A percentile compares a stretch with the other conserved stretches of the same genome.
Conservation (phyloP, 1,140 invertebrate genomes). For the Hylyphantes graminicola region DNA sequence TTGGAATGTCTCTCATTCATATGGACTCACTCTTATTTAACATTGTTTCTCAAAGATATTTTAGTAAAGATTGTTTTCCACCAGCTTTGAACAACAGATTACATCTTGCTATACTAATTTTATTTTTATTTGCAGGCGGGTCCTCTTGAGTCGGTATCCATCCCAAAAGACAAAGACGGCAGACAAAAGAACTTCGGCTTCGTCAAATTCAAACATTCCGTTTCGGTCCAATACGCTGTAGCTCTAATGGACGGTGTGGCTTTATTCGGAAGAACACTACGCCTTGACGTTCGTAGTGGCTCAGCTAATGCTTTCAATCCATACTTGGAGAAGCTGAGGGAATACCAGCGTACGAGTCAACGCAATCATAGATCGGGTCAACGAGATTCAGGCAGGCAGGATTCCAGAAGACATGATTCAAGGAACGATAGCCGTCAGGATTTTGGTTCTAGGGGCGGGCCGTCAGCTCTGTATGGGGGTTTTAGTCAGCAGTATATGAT, state of each 20-base stretch:
- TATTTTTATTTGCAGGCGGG: constrained; percentile 74
- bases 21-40: too few species aligned
- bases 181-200: constrained; percentile 78
- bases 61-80: too few species aligned
- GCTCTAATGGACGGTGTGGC: constrained; percentile 75
- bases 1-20: too few species aligned
- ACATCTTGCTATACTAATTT: too few species aligned
- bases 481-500: too few species aligned
- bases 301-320: constrained; percentile 15
- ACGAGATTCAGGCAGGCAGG: constrained; percentile 5
- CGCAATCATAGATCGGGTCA: not conserved
- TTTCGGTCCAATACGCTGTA: constrained; percentile 80
- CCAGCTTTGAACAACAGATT: too few species aligned
- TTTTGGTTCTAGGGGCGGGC: too few species aligned
- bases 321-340: constrained; percentile 31
- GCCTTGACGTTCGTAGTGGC: constrained; percentile 40
- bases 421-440: not conserved
- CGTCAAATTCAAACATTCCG: constrained; percentile 78
- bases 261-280: constrained; percentile 69
- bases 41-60: too few species aligned
- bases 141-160: constrained; percentile 79
- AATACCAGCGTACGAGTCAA: constrained; percentile 10
- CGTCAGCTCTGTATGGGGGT: too few species aligned
- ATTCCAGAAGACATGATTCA: constrained; percentile 16
- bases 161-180: constrained; percentile 79